Evolutionary conservation across 2,113 vertebrate genomes (phyloP), one percentile per base, ranked within the genome.

Genomic region (Daphoenositta chrysoptera): DNA sequence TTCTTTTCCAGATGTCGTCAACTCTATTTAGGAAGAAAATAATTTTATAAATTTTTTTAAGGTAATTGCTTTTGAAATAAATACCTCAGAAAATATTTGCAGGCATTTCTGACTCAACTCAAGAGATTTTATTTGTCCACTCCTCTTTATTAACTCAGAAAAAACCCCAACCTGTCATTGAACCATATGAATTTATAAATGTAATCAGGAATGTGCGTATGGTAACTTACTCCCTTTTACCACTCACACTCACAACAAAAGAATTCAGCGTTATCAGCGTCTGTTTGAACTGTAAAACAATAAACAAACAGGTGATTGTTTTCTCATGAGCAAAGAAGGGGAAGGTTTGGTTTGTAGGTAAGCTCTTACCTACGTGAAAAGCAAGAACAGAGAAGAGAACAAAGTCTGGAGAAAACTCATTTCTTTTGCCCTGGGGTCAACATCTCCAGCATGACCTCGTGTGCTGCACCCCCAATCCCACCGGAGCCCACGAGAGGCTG

Each of bases 281-380:
- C 88, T 95, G 71, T 93, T 91, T 97, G 92, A 95, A 86, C 79
- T 88, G 78, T 97, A 97, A 96, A 96, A 96, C 96, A 94, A 97
- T 94, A 93, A 97, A 96, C 75, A 95, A 97, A 95, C 94, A 97
- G 97, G 96, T 95, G 94, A 96, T 94, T 95, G 75, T 94, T 96
- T 91, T 91, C 91, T 64, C 76, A n/a, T 71, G 75, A 87, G 89
- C 65, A 93, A 91, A 78, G 90, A 80, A 87, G 72, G 60, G 45
- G 82, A 75, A 37, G 19, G 71, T 61, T 92, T 96, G 64, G 83
- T 95, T 97, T 78, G 37, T 60, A 84, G 89, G 56, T 89, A 71
- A 92, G 84, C 79, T 79, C 84, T 90, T 76, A 86, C 60, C 64
- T 53, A 14, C 86, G 92, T 72, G 77, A 93, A 91, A 96, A 92